Conservation (phyloP, 92 coral and sea anemone species). For the Phenganax stokvisi region DNA sequence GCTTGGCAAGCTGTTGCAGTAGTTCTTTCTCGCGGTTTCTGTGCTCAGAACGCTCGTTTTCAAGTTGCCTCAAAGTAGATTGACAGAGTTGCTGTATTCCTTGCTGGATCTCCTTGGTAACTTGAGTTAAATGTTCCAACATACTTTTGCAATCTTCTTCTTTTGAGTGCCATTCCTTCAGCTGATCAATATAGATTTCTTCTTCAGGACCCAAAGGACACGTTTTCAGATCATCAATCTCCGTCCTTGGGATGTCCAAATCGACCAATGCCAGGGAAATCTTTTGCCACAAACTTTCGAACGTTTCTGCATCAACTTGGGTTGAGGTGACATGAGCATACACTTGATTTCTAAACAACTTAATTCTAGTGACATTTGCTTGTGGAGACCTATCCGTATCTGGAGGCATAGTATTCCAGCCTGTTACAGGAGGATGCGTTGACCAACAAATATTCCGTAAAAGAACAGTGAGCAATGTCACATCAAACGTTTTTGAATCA, state of each 20-base stretch:
- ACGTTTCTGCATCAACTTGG: neutral
- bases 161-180: neutral
- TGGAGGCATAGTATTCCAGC: constrained; percentile 29
- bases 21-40: neutral
- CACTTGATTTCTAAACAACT: constrained; percentile 12
- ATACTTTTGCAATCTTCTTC: neutral
- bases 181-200: neutral
- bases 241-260: neutral
- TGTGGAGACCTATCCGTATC: constrained; percentile 3
- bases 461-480: constrained; percentile 56
- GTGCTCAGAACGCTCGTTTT: too few relatives aligned
- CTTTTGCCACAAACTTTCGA: neutral
- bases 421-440: constrained; percentile 25
- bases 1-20: neutral
- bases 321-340: neutral
- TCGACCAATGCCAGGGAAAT: neutral
- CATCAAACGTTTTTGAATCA: constrained; percentile 51
- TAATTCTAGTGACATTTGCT: constrained; percentile 41
- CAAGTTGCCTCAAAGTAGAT: too few relatives aligned
- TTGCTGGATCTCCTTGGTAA: neutral
- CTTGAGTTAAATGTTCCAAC: neutral
- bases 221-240: neutral
- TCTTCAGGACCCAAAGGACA: neutral
- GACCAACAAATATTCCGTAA: constrained; percentile 61
- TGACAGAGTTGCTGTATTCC: neutral